Conservation (phyloP, 2,113 vertebrate genomes). For the Nerophis lumbriciformis region DNA sequence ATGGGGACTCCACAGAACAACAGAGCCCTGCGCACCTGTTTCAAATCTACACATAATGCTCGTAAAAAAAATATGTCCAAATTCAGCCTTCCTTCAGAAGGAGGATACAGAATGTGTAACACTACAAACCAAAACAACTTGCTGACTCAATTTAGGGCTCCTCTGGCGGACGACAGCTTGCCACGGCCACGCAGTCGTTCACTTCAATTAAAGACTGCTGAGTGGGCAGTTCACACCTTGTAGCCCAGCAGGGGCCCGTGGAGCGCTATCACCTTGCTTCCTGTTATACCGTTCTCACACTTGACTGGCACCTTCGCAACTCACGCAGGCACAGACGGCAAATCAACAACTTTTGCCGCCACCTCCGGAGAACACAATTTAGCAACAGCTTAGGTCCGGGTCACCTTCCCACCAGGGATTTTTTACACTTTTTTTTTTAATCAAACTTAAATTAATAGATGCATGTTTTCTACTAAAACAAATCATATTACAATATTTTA, state of each 20-base stretch:
- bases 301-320: constrained; percentile 27
- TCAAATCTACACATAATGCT: too few species aligned
- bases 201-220: constrained; percentile 9
- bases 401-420: constrained; percentile 4
- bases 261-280: constrained; percentile 44
- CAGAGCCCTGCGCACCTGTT: too few species aligned
- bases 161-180: constrained; percentile 3
- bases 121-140: neutral
- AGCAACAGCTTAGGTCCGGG: constrained; percentile 22
- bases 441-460: too few species aligned
- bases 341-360: constrained; percentile 46
- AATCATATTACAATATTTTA: too few species aligned
- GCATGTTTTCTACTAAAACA: too few species aligned
- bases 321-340: constrained; percentile 32
- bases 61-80: neutral
- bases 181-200: constrained; percentile 1
- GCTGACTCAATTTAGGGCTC: constrained; percentile 2
- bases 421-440: too few species aligned
- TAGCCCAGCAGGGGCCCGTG: constrained; percentile 1
- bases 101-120: neutral
- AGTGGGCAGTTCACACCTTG: constrained; percentile 48
- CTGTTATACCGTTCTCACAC: constrained; percentile 43
- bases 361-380: constrained; percentile 26
- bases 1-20: too few species aligned
- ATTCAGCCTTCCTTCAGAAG: too few species aligned